Base-by-base conservation (phyloP, 2,888 invertebrate genomes). In the Lottia scabra region DNA sequence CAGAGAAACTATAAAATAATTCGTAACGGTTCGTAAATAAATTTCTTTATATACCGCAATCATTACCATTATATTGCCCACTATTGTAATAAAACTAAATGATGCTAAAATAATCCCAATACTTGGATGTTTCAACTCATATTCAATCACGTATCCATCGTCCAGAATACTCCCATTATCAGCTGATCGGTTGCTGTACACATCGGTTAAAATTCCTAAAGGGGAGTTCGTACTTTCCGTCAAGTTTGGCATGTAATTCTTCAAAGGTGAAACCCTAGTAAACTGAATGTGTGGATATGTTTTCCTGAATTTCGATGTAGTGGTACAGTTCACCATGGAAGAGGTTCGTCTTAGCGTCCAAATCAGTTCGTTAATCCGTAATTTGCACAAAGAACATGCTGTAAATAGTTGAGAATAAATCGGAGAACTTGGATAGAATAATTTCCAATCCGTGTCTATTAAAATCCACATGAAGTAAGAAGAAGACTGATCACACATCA, bases 1-100 rank as follows among this genome's bases (percentile, higher is more conserved):
- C 77, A 99, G 91, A 16, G 98, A 98, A 13, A 98, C 97, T 77
- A 99, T 96, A 89, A 99, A 96, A 88, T 98, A 99, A 90, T 98
- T 98, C 10, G 99, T 99, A 12, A 98, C 96, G 13, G 98, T 98
- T 88, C 98, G 96, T 6, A 99, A 92, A 86, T 98, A 98, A 26
- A 97, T 92, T 88, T 98, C 98, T 26, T 96, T 92, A 45, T 95
- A 93, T 12, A 99, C 98, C 0, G 98, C 98, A 67, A 96, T 91
- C 75, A 99, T 97, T 16, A 99, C 98, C 68, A 99, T 92, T 87
- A 94, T 93, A 90, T 99, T 99, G 71, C 99, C 99, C 85, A 97
- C 95, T 0, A 99, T 95, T 0, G 98, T 98, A 12, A 96, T 94
- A 73, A 97, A 91, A 0, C 97, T 97, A 90, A 98, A 97, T 16